Percentiles rank a stretch among this genome's conserved stretches.
Conservation (phyloP, 2,888 invertebrate species). For the Microdon myrmicae region DNA sequence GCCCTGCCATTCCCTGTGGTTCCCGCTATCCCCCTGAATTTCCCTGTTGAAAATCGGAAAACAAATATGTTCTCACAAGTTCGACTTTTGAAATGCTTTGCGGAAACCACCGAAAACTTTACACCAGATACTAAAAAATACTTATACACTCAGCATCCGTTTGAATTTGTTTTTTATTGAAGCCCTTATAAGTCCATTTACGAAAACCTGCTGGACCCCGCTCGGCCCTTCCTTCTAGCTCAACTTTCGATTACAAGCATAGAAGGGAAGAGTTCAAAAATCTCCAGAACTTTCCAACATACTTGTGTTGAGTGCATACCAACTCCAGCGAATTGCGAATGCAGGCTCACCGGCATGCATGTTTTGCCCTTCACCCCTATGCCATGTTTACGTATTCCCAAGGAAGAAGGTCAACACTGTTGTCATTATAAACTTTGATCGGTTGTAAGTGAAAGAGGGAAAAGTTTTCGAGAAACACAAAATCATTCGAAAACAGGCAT, state of each 20-base stretch:
- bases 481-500: neutral
- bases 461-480: constrained; percentile 3
- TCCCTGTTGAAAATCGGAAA: too few species aligned
- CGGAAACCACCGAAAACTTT: constrained; percentile 15
- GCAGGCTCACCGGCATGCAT: too few species aligned
- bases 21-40: too few species aligned
- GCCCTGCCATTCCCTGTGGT: too few species aligned
- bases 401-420: constrained; percentile 45
- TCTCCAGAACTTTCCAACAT: neutral
- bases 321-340: neutral
- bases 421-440: constrained; percentile 38
- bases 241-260: too few species aligned
- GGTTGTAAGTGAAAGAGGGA: neutral
- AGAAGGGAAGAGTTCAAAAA: constrained; percentile 2
- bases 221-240: too few species aligned
- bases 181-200: constrained; percentile 12
- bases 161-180: constrained; percentile 1
- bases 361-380: too few species aligned
- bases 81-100: too few species aligned
- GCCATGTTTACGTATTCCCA: too few species aligned
- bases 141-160: constrained; percentile 18
- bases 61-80: too few species aligned
- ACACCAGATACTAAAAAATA: constrained; percentile 10
- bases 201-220: too few species aligned
- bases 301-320: constrained; percentile 3